Evolutionary conservation across 2,113 vertebrate species (phyloP), one percentile per base, ranked within the genome.

Genomic region (Neodon shergylaensis): DNA sequence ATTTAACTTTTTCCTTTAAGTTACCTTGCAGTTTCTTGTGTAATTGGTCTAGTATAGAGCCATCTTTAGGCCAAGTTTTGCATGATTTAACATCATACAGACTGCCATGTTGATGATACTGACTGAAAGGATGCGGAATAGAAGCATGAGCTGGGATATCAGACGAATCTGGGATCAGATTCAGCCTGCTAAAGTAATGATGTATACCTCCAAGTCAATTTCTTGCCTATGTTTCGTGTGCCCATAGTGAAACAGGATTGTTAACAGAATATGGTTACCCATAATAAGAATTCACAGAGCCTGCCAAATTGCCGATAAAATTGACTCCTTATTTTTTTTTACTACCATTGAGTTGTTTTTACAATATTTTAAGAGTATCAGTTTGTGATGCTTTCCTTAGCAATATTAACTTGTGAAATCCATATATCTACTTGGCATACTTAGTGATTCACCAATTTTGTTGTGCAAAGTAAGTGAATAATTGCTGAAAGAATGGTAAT

Each of bases 341-440:
- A 78, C 28, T 31, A 99, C 98, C 99, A 99, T 98, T 99, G 99
- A 99, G 98, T 99, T 83, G 98, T 98, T 87, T 94, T 94, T 16
- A 94, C 98, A 99, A 0, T 98, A 99, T 16, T n/a, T 95, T 11
- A 88, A 94, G 3, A 99, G 98, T 95, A 97, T 98, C 99, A 1
- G 98, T 99, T 96, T 98, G 98, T 0, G 68, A 96, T 6, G 98
- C 99, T 39, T 99, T 99, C 94, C 99, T 99, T 9, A 87, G 98
- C 0, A 99, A 99, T 14, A 99, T 99, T 94, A 98, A 97, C 95
- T 98, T 65, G 96, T 92, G 94, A 87, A 95, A 94, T 93, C 54
- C 21, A 14, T n/a, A 22, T 88, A 21, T 95, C 61, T 92, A 92
- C 22, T 96, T 90, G 87, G 47, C 7, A 79, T 87, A 77, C 24